A percentile compares a stretch with the other conserved stretches of the same genome.
Conservation (phyloP, 2,113 vertebrate species). For the Takifugu bimaculatus region DNA sequence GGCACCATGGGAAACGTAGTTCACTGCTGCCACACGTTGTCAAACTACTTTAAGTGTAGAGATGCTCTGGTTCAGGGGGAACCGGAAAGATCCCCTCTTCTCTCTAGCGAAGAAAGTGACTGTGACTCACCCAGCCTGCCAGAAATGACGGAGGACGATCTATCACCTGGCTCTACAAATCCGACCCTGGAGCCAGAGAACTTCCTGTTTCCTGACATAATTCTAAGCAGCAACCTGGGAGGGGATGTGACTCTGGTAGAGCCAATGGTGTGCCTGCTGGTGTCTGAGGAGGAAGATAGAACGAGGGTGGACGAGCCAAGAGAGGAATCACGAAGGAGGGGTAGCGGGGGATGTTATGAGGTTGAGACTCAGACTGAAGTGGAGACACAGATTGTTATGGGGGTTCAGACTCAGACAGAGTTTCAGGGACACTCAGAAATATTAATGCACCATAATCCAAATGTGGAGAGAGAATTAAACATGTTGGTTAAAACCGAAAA, state of each 20-base stretch:
- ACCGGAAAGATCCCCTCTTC: conserved; percentile 60
- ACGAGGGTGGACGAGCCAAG: conserved; percentile 13
- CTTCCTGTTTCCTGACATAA: conserved; percentile 73
- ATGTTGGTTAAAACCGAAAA: background rate
- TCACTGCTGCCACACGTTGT: conserved; percentile 64
- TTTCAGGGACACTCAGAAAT: conserved; percentile 34
- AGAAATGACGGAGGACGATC: conserved; percentile 41
- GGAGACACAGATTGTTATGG: conserved; percentile 35
- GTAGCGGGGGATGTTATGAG: conserved; percentile 25
- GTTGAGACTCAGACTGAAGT: conserved; percentile 58
- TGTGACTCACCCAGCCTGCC: conserved; percentile 30
- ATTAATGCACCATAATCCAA: background rate
- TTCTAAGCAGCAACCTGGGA: conserved; percentile 68
- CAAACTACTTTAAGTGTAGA: conserved; percentile 41
- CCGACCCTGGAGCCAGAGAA: conserved; percentile 59
- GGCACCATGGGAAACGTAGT: conserved; percentile 73
- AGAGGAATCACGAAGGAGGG: conserved; percentile 3
- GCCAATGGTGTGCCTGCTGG: conserved; percentile 67
- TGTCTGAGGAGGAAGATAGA: conserved; percentile 59
- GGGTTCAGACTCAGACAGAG: conserved; percentile 48
- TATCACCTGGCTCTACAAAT: conserved; percentile 31
- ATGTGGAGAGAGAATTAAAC: background rate
- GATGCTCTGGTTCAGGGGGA: conserved; percentile 15
- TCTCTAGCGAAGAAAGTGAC: conserved; percentile 59
- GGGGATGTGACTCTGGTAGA: conserved; percentile 57